Evolutionary conservation across 2,888 invertebrate genomes (phyloP).

Genomic region (Netelia virgata): DNA sequence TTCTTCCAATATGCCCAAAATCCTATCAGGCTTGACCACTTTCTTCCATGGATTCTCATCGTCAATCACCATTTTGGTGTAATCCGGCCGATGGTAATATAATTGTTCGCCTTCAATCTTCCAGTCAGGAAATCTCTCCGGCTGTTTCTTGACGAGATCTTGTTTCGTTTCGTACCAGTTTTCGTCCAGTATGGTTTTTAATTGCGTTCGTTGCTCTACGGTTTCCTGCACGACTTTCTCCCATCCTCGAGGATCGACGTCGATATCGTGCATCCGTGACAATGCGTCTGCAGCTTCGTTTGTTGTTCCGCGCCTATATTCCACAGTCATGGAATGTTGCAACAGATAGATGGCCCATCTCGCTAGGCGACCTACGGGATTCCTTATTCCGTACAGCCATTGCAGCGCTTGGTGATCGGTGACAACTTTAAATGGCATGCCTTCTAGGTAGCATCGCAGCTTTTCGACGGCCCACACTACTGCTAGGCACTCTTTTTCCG

Average conservation of each 20-base stretch:
- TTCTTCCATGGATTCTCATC: constrained; percentile 43
- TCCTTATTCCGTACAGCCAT: neutral
- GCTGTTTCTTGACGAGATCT: constrained; percentile 1
- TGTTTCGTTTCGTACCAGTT: constrained; percentile 54
- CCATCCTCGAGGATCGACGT: constrained; percentile 48
- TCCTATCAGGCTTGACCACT: constrained; percentile 33
- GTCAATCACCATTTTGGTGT: constrained; percentile 12
- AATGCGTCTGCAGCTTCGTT: constrained; percentile 49
- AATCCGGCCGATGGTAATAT: constrained; percentile 32
- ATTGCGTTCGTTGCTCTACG: constrained; percentile 9
- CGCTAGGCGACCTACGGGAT: no score
- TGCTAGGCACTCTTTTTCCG: no score
- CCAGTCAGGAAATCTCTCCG: constrained; percentile 41
- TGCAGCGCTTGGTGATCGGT: no score
- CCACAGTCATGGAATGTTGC: no score
- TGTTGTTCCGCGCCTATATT: no score
- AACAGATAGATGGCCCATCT: neutral
- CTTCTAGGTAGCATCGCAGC: no score
- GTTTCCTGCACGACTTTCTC: constrained; percentile 11
- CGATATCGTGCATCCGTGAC: constrained; percentile 46
- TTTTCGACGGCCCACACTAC: no score
- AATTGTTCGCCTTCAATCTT: constrained; percentile 35
- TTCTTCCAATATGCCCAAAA: constrained; percentile 29
- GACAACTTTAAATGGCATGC: no score
- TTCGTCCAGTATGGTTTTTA: neutral